Percentiles rank a stretch among this genome's conserved stretches.
These are phyloP conservation scores for Tachina fera DNA, from an alignment of 2,888 invertebrate genomes.

Conservation along the genomic window DNA sequence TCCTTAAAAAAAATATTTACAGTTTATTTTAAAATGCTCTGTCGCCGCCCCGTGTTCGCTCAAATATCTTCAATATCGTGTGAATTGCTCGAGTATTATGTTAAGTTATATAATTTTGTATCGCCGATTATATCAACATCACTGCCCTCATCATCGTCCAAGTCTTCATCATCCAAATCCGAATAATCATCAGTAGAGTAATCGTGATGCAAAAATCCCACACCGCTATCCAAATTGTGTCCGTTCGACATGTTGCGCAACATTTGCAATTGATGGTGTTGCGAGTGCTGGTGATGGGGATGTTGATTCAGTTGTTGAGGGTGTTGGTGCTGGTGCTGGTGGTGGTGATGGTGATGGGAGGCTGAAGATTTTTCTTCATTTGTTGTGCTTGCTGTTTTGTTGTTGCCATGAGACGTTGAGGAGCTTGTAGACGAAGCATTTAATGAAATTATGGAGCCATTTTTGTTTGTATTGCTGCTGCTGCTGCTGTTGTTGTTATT, in stretches of 20 bases:
- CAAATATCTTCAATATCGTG: conserved; percentile 1
- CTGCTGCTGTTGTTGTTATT: conserved; percentile 46
- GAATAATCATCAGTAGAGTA: conserved; percentile 82
- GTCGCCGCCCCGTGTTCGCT: neutral
- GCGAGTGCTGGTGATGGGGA: conserved; percentile 59
- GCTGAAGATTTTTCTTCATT: conserved; percentile 54
- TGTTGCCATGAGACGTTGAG: conserved; percentile 73
- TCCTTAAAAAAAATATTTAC: conserved; percentile 50
- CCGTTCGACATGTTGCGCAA: conserved; percentile 75
- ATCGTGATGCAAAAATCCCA: conserved; percentile 76
- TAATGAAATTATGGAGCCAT: conserved; percentile 68
- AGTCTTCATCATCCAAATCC: conserved; percentile 78
- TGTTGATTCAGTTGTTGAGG: conserved; percentile 21
- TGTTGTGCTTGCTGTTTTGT: conserved; percentile 58
- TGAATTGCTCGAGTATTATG: conserved; percentile 75
- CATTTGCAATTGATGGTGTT: conserved; percentile 75
- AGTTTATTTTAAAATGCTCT: conserved; percentile 43
- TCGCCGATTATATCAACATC: conserved; percentile 83
- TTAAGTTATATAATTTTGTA: conserved; percentile 80
- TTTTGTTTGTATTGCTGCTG: conserved; percentile 45
- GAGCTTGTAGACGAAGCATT: conserved; percentile 58
- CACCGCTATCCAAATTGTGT: conserved; percentile 73
- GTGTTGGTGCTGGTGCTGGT: neutral
- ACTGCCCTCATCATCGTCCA: conserved; percentile 81
- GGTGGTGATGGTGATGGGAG: conserved; percentile 34